Evolutionary conservation across 2,113 vertebrate species (phyloP), one percentile per base, ranked within the genome.

Genomic region (Crotophaga sulcirostris): DNA sequence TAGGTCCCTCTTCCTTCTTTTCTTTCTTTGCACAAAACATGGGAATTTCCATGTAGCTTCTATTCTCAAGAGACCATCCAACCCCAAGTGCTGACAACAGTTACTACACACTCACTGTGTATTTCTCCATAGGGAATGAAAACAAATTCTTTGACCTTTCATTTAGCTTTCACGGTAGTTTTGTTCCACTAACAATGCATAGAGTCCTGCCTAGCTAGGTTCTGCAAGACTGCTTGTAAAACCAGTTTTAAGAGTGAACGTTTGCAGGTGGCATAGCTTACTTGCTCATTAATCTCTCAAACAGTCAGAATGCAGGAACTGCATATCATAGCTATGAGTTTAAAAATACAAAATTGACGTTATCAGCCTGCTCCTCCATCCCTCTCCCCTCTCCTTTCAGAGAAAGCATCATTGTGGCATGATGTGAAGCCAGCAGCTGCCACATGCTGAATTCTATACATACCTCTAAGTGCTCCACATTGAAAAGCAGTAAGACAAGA

Each of bases 351-450:
- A 9, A 70, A 4, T 2, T 19, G 2, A 26, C 34, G 54, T 74
- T 70, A 29, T 38, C 56, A 28, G 17, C 34, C 16, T 33, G 20
- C 1, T 66, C 4, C 23, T 17, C 2, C 9, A 11, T 2, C 3
- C 7, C 4, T 3, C 16, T 68, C 15, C 16, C 21, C 36, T 33
- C n/a, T 47, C 18, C 40, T 42, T 40, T 63, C 58, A n/a, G 1
- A 2, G 60, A 38, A 47, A 82, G 13, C 0, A 0, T 55, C 0
- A 0, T 29, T n/a, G n/a, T 62, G 40, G 45, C 73, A 77, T 2
- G 0, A 2, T 5, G 13, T 36, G 56, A 92, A 87, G 64, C 28
- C 80, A 70, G 69, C 77, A 87, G 91, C 40, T 82, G 77, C 60
- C 26, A n/a, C 24, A 26, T 2, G 7, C 23, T 51, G 64, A 66